Evolutionary conservation across 2,797 vertebrate genomes (phyloP).

Genomic region (Sciaenops ocellatus): DNA sequence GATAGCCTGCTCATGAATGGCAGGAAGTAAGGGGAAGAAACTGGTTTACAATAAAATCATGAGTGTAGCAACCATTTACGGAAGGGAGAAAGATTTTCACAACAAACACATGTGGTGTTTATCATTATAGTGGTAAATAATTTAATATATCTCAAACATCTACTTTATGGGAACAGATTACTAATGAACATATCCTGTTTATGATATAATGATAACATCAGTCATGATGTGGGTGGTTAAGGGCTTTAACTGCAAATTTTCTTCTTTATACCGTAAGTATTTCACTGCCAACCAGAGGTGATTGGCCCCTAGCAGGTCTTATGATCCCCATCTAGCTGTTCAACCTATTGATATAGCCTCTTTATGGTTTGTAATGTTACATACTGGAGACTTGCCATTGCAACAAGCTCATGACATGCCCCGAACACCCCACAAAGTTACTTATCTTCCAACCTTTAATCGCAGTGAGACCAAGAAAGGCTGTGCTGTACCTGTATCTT

Average conservation of each 20-base stretch:
- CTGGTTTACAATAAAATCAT: slow-evolving; percentile 62
- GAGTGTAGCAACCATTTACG: slow-evolving; percentile 40
- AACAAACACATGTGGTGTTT: slow-evolving; percentile 70
- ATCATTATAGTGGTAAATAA: slow-evolving; percentile 66
- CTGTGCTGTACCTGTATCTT: slow-evolving; percentile 10
- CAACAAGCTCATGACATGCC: slow-evolving; percentile 37
- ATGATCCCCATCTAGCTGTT: slow-evolving; percentile 1
- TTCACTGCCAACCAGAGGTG: slow-evolving; percentile 16
- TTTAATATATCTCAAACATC: slow-evolving; percentile 51
- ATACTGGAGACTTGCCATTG: slow-evolving; percentile 27
- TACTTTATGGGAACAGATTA: slow-evolving; percentile 55
- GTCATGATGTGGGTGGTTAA: slow-evolving; percentile 54
- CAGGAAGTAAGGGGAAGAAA: slow-evolving; percentile 49
- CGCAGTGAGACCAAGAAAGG: slow-evolving; percentile 3
- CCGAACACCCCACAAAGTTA: slow-evolving; percentile 16
- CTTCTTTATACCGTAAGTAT: slow-evolving; percentile 17
- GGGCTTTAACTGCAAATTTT: slow-evolving; percentile 30
- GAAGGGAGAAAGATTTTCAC: slow-evolving; percentile 34
- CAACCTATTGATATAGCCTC: slow-evolving; percentile 3
- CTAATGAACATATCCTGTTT: slow-evolving; percentile 77
- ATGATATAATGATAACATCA: slow-evolving; percentile 61
- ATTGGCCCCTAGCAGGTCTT: background rate
- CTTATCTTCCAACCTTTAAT: slow-evolving; percentile 31
- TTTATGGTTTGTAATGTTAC: slow-evolving; percentile 25
- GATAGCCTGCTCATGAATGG: slow-evolving; percentile 37